Evolutionary conservation across 2,113 vertebrate genomes (phyloP).

Genomic region (Acanthisitta chloris): DNA sequence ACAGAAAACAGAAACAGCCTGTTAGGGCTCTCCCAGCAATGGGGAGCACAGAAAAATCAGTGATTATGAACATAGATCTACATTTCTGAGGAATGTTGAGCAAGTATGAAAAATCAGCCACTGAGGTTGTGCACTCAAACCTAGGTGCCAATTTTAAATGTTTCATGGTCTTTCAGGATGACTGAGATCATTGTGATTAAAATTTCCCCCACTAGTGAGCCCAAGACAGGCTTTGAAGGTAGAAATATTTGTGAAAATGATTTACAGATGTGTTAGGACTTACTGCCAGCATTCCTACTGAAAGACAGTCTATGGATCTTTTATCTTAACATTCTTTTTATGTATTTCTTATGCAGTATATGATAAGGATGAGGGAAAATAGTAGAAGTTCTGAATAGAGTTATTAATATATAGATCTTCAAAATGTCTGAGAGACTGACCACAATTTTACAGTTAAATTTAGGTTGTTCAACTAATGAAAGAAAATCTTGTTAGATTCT

Average conservation of each 20-base stretch:
- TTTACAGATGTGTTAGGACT: constrained; percentile 49
- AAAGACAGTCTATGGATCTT: background rate
- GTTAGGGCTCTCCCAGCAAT: background rate
- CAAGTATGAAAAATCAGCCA: background rate
- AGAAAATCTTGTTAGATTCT: background rate
- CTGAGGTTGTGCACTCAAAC: background rate
- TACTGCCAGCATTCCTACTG: background rate
- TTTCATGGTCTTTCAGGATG: background rate
- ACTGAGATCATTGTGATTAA: background rate
- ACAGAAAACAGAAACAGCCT: background rate
- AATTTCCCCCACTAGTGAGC: background rate
- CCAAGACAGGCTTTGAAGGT: constrained; percentile 20
- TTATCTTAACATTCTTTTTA: background rate
- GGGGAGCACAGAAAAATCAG: background rate
- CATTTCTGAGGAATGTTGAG: background rate
- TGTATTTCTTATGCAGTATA: background rate
- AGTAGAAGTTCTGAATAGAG: background rate
- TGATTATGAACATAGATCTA: background rate
- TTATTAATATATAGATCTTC: background rate
- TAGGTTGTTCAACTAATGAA: background rate
- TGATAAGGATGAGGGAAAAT: background rate
- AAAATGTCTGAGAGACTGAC: background rate
- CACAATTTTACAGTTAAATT: background rate
- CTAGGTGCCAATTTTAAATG: background rate
- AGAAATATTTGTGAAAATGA: constrained; percentile 37